phyloP scores from a whole-genome alignment of 2,888 invertebrate genomes.

The Thymelicus sylvestris region DNA sequence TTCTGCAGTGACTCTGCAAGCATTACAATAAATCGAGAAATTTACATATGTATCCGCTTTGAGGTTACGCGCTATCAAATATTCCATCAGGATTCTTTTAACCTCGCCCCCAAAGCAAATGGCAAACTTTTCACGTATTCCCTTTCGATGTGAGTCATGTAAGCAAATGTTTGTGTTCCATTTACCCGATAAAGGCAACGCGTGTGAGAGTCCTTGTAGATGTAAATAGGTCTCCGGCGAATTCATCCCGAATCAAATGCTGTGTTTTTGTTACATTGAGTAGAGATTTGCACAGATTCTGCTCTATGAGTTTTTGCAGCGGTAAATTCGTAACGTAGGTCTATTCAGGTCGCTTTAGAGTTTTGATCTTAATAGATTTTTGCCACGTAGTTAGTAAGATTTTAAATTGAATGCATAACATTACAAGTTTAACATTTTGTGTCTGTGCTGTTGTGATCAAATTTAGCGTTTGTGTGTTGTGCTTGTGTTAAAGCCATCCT shows the following conservation, averaged over 20 bases:
- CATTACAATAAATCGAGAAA: constrained; percentile 12
- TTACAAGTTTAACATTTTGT: too few relatives aligned
- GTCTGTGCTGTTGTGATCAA: too few relatives aligned
- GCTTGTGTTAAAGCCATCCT: too few relatives aligned
- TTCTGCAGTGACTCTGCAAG: constrained; percentile 6
- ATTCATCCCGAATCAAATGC: constrained; percentile 35
- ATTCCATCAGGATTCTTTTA: constrained; percentile 15
- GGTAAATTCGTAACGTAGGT: too few relatives aligned
- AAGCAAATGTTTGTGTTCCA: constrained; percentile 58
- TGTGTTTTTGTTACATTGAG: constrained; percentile 9
- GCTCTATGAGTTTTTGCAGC: too few relatives aligned
- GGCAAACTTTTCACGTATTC: constrained; percentile 38
- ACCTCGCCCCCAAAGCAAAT: constrained; percentile 36
- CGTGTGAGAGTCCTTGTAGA: constrained; percentile 51
- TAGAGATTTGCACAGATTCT: not conserved
- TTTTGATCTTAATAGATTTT: too few relatives aligned
- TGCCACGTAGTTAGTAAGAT: too few relatives aligned
- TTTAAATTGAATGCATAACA: too few relatives aligned
- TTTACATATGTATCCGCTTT: constrained; percentile 33
- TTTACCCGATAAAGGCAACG: constrained; percentile 49
- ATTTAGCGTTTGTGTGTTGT: too few relatives aligned
- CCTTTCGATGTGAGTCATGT: constrained; percentile 44
- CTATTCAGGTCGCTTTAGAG: too few relatives aligned
- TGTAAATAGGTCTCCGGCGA: constrained; percentile 63
- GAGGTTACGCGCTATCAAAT: not conserved